Conservation (phyloP, 2,113 vertebrate genomes). For the Gobius niger region DNA sequence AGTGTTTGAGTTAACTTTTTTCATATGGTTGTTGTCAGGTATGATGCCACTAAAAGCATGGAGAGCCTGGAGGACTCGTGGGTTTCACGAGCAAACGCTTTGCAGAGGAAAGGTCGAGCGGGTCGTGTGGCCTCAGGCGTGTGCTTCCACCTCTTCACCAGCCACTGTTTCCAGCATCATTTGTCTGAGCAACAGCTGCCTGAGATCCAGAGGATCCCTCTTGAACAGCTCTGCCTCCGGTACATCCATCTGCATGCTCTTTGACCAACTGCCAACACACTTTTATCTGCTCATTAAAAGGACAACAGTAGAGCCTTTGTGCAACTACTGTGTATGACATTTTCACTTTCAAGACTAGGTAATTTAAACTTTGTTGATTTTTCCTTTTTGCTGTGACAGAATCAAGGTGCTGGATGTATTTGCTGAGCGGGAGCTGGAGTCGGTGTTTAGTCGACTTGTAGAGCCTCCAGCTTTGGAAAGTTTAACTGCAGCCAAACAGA, state of each 20-base stretch:
- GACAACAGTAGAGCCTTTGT: background rate
- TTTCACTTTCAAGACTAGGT: background rate
- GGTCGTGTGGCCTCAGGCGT: conserved; percentile 93
- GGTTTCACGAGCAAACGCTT: conserved; percentile 90
- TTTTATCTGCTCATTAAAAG: conserved; percentile 11
- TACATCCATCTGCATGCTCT: conserved; percentile 51
- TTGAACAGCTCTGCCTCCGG: conserved; percentile 97
- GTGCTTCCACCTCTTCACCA: conserved; percentile 97
- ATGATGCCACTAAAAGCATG: conserved; percentile 94
- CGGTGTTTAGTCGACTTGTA: conserved; percentile 87
- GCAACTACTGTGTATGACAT: background rate
- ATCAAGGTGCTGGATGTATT: conserved; percentile 97
- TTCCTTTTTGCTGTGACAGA: conserved; percentile 64
- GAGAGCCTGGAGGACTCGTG: conserved; percentile 96
- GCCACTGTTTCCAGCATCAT: conserved; percentile 89
- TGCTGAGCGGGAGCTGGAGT: conserved; percentile 80
- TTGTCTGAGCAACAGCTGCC: conserved; percentile 91
- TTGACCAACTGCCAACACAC: background rate
- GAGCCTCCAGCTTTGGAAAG: conserved; percentile 85
- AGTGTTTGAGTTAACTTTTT: background rate
- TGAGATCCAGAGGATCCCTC: conserved; percentile 92
- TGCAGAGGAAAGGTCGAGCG: conserved; percentile 92
- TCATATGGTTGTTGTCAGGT: conserved; percentile 71
- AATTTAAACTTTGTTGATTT: background rate
- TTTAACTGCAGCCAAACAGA: conserved; percentile 84